These are phyloP conservation scores for Drosophila tropicalis DNA, from an alignment of 1,140 invertebrate species.

Conservation along the genomic window DNA sequence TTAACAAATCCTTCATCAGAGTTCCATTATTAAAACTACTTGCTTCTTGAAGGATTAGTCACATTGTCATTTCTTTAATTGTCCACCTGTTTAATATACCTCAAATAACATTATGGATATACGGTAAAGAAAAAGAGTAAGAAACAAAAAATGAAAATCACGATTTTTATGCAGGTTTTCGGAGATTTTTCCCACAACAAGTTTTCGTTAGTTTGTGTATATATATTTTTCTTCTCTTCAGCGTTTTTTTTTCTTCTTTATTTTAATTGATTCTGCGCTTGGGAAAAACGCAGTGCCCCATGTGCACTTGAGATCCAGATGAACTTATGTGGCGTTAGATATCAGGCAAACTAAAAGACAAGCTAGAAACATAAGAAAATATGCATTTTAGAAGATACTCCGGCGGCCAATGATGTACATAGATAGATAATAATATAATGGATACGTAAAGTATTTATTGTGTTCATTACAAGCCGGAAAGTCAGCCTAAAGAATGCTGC, in stretches of 20 bases:
- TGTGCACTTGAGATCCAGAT: constrained; percentile 78
- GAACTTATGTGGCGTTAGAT: constrained; percentile 73
- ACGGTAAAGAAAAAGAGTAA: constrained; percentile 46
- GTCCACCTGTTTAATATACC: neutral
- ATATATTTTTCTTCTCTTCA: neutral
- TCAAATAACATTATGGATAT: constrained; percentile 6
- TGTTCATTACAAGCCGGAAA: constrained; percentile 44
- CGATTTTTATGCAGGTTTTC: constrained; percentile 76
- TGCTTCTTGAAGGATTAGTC: no score
- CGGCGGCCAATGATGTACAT: neutral
- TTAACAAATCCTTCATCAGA: no score
- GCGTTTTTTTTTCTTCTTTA: constrained; percentile 36
- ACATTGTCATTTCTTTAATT: neutral
- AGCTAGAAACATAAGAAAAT: constrained; percentile 40
- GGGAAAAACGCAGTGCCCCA: constrained; percentile 64
- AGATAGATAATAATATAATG: neutral
- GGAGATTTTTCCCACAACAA: constrained; percentile 76
- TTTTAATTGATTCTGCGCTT: constrained; percentile 75
- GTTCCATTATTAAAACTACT: no score
- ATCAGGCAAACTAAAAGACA: constrained; percentile 34
- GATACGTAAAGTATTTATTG: neutral
- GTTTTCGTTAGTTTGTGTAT: constrained; percentile 43
- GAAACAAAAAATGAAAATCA: constrained; percentile 67
- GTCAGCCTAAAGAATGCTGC: constrained; percentile 60
- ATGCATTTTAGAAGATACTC: constrained; percentile 44